phyloP scores from a whole-genome alignment of 1,140 invertebrate genomes.

The Cherax destructor region DNA sequence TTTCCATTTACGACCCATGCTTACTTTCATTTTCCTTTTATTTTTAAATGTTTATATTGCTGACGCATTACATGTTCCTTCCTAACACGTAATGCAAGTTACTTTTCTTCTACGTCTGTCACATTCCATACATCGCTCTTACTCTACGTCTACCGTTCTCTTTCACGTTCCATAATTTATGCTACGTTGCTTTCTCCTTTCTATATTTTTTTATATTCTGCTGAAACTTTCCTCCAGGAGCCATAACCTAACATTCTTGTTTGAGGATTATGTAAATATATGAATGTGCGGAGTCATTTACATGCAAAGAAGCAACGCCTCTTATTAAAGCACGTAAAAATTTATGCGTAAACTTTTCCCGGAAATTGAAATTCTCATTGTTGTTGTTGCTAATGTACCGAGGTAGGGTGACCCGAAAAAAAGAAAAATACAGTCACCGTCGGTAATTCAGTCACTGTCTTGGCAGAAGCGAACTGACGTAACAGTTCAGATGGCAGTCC shows the following conservation, averaged over 20 bases:
- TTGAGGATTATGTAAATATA: conserved; percentile 11
- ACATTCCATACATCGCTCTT: no score
- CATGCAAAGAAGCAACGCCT: conserved; percentile 9
- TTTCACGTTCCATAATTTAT: background rate
- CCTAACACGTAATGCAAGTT: no score
- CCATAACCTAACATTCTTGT: conserved; percentile 8
- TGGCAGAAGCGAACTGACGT: no score
- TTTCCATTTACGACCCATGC: no score
- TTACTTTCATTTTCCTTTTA: no score
- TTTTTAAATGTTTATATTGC: no score
- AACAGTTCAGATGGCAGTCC: no score
- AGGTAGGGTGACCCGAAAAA: no score
- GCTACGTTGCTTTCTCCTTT: background rate
- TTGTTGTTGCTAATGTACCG: background rate
- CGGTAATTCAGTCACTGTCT: no score
- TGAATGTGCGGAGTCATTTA: background rate
- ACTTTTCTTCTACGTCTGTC: no score
- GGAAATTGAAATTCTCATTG: background rate
- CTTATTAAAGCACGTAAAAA: background rate
- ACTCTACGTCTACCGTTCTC: background rate
- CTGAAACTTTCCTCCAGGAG: background rate
- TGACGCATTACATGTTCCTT: no score
- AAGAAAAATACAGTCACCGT: no score
- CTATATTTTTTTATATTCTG: background rate
- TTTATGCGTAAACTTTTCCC: background rate